Conservation (phyloP, 2,888 invertebrate species). For the Spicauda simplicius region DNA sequence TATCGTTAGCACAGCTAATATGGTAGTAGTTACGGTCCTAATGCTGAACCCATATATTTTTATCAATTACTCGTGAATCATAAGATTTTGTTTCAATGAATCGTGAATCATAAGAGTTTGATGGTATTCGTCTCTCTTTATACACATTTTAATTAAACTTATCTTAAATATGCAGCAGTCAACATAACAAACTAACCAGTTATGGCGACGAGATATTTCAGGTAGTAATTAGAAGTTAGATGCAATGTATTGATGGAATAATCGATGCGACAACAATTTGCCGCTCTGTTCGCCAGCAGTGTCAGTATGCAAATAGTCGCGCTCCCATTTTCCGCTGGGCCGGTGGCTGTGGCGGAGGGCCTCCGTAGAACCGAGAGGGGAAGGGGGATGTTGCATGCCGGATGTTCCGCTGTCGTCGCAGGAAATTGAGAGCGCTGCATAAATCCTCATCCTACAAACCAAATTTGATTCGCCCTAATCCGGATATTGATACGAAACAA, state of each 20-base stretch:
- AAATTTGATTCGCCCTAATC: constrained; percentile 83
- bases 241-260: constrained; percentile 70
- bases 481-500: constrained; percentile 83
- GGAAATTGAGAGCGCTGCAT: constrained; percentile 84
- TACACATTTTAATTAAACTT: no score
- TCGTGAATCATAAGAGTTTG: no score
- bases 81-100: no score
- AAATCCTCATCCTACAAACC: constrained; percentile 81
- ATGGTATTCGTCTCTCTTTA: no score
- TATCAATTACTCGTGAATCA: no score
- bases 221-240: constrained; percentile 50
- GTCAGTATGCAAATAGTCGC: constrained; percentile 80
- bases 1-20: no score
- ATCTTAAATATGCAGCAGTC: no score
- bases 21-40: no score
- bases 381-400: constrained; percentile 62
- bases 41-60: no score
- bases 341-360: constrained; percentile 53
- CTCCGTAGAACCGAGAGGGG: constrained; percentile 44
- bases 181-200: no score
- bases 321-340: constrained; percentile 76
- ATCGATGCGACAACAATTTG: constrained; percentile 82
- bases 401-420: constrained; percentile 80
- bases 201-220: background rate
- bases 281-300: constrained; percentile 77